phyloP scores from a whole-genome alignment of 1,140 invertebrate genomes.

The Condylostylus longicornis region DNA sequence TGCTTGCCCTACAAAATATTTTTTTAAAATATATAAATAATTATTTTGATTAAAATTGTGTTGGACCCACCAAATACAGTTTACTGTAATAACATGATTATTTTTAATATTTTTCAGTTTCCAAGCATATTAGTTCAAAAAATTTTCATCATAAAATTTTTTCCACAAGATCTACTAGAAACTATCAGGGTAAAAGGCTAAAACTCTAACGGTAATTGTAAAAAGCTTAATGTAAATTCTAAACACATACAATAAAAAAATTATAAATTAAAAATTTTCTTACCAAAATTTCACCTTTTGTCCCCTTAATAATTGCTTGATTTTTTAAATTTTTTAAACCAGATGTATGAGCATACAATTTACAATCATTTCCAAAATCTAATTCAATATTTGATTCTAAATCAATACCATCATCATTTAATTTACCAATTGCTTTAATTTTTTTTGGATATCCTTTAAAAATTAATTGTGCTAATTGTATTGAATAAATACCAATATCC shows the following conservation, averaged over 20 bases:
- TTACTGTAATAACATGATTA: too few relatives aligned
- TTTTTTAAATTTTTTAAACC: slow-evolving; percentile 36
- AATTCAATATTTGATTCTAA: slow-evolving; percentile 40
- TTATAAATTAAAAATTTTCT: slow-evolving; percentile 1
- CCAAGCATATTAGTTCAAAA: too few relatives aligned
- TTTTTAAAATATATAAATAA: too few relatives aligned
- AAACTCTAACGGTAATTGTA: too few relatives aligned
- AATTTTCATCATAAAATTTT: too few relatives aligned
- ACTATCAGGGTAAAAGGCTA: too few relatives aligned
- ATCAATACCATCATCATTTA: slow-evolving; percentile 52
- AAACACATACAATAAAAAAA: slow-evolving; percentile 6
- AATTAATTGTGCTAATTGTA: slow-evolving; percentile 53
- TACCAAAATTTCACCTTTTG: slow-evolving; percentile 42
- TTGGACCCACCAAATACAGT: too few relatives aligned
- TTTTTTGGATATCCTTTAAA: slow-evolving; percentile 44
- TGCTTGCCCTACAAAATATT: too few relatives aligned
- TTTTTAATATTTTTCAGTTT: too few relatives aligned
- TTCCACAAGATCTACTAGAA: too few relatives aligned
- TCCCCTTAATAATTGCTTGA: slow-evolving; percentile 42
- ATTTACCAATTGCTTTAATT: slow-evolving; percentile 40
- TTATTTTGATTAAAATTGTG: too few relatives aligned
- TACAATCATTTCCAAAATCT: slow-evolving; percentile 40
- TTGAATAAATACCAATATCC: slow-evolving; percentile 63
- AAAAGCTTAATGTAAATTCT: too few relatives aligned
- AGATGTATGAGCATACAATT: slow-evolving; percentile 41